These are phyloP conservation scores for Papilio polytes DNA, from an alignment of 1,140 invertebrate genomes.

Conservation along the genomic window DNA sequence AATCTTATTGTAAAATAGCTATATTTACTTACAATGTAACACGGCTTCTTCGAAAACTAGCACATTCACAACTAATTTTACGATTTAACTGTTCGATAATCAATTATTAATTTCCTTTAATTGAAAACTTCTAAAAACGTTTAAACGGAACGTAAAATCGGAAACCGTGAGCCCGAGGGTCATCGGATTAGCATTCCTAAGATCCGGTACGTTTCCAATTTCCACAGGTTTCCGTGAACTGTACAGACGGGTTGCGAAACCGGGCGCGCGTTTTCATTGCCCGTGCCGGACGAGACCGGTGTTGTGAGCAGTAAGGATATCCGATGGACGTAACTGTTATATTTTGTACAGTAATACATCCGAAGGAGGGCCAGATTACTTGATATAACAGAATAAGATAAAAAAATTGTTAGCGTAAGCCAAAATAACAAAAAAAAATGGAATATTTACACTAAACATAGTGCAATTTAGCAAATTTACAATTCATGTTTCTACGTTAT, in stretches of 20 bases:
- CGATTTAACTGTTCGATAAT: neutral
- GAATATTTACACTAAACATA: too few species aligned
- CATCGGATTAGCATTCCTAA: slow-evolving; percentile 20
- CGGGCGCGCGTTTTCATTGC: slow-evolving; percentile 17
- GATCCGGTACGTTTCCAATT: slow-evolving; percentile 27
- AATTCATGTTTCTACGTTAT: too few species aligned
- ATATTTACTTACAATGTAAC: neutral
- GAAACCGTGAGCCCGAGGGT: neutral
- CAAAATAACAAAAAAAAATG: too few species aligned
- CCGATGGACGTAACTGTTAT: slow-evolving; percentile 33
- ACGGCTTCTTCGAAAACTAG: slow-evolving; percentile 2
- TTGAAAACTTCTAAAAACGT: slow-evolving; percentile 8
- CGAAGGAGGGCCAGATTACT: neutral
- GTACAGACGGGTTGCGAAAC: neutral
- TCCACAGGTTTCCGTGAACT: slow-evolving; percentile 13
- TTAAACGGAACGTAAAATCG: slow-evolving; percentile 24
- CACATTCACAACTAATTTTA: neutral
- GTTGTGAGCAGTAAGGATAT: slow-evolving; percentile 8
- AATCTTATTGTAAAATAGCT: neutral
- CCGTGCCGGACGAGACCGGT: slow-evolving; percentile 6
- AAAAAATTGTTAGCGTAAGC: too few species aligned
- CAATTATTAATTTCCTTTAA: neutral
- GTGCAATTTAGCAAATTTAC: too few species aligned
- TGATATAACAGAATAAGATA: neutral
- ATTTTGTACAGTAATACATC: neutral